Evolutionary conservation across 2,797 vertebrate genomes (phyloP).

Genomic region (Crocodylus rhombifer): DNA sequence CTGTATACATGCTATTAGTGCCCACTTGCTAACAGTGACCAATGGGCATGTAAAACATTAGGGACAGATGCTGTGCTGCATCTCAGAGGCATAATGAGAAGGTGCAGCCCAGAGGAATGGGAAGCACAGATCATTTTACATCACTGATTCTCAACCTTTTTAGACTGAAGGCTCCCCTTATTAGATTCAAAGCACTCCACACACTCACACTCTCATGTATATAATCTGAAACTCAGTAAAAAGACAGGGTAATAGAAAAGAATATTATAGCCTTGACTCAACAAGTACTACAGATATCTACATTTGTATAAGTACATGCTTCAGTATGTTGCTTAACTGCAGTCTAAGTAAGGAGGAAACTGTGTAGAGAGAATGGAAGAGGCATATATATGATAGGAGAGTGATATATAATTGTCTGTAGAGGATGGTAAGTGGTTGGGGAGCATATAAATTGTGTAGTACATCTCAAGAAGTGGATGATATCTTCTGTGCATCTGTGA

Average conservation of each 20-base stretch:
- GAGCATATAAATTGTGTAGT: not conserved
- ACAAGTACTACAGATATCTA: too few relatives aligned
- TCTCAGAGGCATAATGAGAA: not conserved
- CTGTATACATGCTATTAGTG: not conserved
- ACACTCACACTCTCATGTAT: too few relatives aligned
- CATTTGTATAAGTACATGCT: not conserved
- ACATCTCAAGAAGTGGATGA: not conserved
- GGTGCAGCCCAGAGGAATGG: not conserved
- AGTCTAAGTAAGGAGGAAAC: not conserved
- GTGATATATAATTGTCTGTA: not conserved
- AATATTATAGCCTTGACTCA: not conserved
- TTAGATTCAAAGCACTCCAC: too few relatives aligned
- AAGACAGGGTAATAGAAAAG: rapidly evolving
- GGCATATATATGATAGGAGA: rapidly evolving
- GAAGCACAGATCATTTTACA: not conserved
- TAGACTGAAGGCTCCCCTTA: too few relatives aligned
- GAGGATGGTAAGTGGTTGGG: not conserved
- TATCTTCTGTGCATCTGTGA: not conserved
- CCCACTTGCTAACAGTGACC: not conserved
- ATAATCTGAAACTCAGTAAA: not conserved
- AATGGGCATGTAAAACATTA: not conserved
- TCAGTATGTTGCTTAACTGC: not conserved
- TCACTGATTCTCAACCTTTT: not conserved
- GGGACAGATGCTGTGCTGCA: not conserved
- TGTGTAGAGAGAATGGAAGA: not conserved